Percentiles rank a stretch among this genome's conserved stretches.
Evolutionary conservation across 2,797 vertebrate genomes (phyloP).

Genomic region (Microctenopoma lineatum): DNA sequence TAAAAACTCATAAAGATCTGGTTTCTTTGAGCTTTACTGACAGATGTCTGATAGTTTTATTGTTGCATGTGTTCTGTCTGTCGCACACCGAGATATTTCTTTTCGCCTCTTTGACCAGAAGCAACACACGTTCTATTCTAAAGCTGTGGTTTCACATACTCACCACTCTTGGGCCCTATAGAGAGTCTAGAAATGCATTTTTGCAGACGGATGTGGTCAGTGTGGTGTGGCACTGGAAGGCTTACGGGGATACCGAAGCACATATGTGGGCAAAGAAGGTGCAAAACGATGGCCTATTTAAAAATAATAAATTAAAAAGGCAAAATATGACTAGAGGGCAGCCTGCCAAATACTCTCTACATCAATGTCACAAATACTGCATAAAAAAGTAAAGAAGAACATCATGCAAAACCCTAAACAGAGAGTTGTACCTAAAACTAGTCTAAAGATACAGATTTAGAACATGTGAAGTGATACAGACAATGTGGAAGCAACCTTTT

Average conservation of each 20-base stretch:
- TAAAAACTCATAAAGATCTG: slow-evolving; percentile 49
- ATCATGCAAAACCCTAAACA: no score
- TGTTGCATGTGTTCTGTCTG: slow-evolving; percentile 73
- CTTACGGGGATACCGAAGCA: neutral
- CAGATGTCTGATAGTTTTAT: slow-evolving; percentile 47
- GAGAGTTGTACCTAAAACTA: no score
- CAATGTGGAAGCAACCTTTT: neutral
- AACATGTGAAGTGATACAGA: no score
- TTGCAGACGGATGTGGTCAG: neutral
- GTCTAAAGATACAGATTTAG: no score
- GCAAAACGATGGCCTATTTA: neutral
- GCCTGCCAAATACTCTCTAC: neutral
- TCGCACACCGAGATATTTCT: slow-evolving; percentile 76
- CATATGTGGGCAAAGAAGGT: slow-evolving; percentile 2
- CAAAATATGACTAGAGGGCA: neutral
- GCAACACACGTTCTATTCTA: slow-evolving; percentile 81
- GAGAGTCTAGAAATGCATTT: slow-evolving; percentile 16
- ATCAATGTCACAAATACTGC: neutral
- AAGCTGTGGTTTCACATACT: slow-evolving; percentile 74
- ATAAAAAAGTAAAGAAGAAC: neutral
- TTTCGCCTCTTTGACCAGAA: slow-evolving; percentile 81
- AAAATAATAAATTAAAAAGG: neutral
- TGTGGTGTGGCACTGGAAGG: neutral
- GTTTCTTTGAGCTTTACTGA: slow-evolving; percentile 44
- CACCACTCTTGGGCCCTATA: slow-evolving; percentile 21